A percentile compares a stretch with the other conserved stretches of the same genome.
These are phyloP conservation scores for Agonopterix alstromeriana DNA, from an alignment of 2,888 invertebrate species.

Conservation along the genomic window DNA sequence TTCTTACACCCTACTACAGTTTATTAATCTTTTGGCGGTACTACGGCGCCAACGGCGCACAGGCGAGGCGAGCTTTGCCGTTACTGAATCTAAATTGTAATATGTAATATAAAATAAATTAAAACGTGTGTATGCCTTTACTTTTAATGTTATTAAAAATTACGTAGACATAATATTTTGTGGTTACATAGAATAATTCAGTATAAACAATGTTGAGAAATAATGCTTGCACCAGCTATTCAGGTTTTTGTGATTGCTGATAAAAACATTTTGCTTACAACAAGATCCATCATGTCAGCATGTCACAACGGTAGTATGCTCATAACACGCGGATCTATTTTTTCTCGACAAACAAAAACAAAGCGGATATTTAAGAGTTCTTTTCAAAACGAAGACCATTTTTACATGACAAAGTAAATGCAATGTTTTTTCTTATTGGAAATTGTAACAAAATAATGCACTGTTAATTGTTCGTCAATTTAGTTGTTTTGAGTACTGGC, in stretches of 20 bases:
- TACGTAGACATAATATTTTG: constrained; percentile 73
- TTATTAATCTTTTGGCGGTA: too few relatives aligned
- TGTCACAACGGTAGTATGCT: constrained; percentile 35
- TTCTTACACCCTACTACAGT: too few relatives aligned
- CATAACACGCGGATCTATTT: constrained; percentile 36
- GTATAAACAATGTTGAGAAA: constrained; percentile 68
- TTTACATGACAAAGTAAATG: constrained; percentile 55
- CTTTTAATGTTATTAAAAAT: constrained; percentile 69
- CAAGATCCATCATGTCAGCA: constrained; percentile 29
- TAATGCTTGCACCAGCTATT: constrained; percentile 57
- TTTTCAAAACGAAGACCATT: constrained; percentile 34
- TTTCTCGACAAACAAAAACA: constrained; percentile 44
- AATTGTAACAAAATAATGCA: constrained; percentile 1
- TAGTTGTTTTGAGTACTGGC: constrained; percentile 16
- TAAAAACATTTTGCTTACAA: constrained; percentile 50
- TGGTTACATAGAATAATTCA: constrained; percentile 73
- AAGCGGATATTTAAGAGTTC: constrained; percentile 47
- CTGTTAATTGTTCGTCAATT: constrained; percentile 12
- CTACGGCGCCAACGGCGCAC: too few relatives aligned
- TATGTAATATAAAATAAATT: not conserved
- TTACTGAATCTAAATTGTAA: not conserved
- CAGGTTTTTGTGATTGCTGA: constrained; percentile 44
- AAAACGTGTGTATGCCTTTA: constrained; percentile 33
- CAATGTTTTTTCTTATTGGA: not conserved
- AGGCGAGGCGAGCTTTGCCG: too few relatives aligned